Base-by-base conservation (phyloP, 1,140 invertebrate genomes). In the Zaprionus africanus region DNA sequence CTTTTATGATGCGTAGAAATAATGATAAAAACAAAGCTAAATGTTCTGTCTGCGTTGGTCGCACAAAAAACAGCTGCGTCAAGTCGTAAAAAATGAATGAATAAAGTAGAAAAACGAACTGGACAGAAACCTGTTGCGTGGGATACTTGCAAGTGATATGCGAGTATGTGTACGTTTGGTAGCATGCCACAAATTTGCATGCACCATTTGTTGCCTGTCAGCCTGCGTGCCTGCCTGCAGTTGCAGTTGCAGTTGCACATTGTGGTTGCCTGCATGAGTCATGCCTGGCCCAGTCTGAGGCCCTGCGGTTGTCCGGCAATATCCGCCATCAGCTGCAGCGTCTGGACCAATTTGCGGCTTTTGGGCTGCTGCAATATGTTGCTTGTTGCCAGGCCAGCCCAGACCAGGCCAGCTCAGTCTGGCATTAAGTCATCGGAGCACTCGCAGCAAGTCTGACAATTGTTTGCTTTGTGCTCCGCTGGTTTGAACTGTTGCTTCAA, bases 121-220 rank as follows among this genome's bases (percentile, higher is more conserved):
- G 31, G 24, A 24, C 22, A 56, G 66, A 83, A 87, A 87, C 84
- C 84, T 87, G 84, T 88, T 87, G 84, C 84, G 81, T 87, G 84
- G 84, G 84, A 87, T 81, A 83, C 28, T 75, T 75, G 70, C 65
- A 34, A 28, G 41, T 58, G 46, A 62, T 62, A 11, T 19, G 15
- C 53, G 49, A 64, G 64, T 43, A 24, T 59, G 56, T 76, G 19
- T 53, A 61, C 54, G 61, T 56, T 72, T 66, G 65, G 74, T 65
- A 43, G 56, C 62, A 22, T 72, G 74, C 68, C 64, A 66, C 69
- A 59, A 64, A 72, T 76, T 65, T 79, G 71, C 24, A 78, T 62
- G 70, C 61, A 41, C 71, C 76, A 80, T 80, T 79, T 80, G 78
- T 64, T 72, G 26, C 51, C 59, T 76, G 74, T 76, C 74, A 76